phyloP scores from a whole-genome alignment of 2,888 invertebrate genomes.

The Lycophotia porphyrea region DNA sequence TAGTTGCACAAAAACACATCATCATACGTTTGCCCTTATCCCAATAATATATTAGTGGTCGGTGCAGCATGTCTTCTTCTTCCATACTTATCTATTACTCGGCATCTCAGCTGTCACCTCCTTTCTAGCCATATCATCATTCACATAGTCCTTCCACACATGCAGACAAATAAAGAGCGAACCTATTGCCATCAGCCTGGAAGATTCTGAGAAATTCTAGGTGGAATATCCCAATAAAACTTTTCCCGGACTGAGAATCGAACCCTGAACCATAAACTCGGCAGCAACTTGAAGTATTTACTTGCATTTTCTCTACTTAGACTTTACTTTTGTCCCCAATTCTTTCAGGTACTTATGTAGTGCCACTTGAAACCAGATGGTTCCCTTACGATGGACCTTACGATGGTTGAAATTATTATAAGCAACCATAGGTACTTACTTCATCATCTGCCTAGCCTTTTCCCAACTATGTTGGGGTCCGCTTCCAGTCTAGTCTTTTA shows the following conservation, averaged over 20 bases:
- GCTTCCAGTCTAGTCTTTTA: too few relatives aligned
- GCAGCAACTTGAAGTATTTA: background rate
- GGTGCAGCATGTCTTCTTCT: too few relatives aligned
- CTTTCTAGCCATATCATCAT: background rate
- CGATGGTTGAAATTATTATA: background rate
- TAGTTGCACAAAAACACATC: too few relatives aligned
- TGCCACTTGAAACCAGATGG: background rate
- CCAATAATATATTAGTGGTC: too few relatives aligned
- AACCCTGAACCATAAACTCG: background rate
- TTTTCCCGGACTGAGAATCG: background rate
- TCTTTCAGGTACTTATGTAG: background rate
- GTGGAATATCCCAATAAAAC: background rate
- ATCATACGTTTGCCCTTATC: too few relatives aligned
- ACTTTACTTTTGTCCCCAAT: background rate
- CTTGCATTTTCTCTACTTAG: background rate
- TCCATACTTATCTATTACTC: background rate
- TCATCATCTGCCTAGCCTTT: too few relatives aligned
- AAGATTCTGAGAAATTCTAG: background rate
- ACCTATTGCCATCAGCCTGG: too few relatives aligned
- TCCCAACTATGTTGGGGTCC: too few relatives aligned
- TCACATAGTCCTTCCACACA: background rate
- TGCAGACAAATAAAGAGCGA: too few relatives aligned
- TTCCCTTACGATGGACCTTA: too few relatives aligned
- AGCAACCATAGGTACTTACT: too few relatives aligned
- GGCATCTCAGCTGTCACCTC: too few relatives aligned